These are phyloP conservation scores for Phyllostomus discolor DNA, from an alignment of 2,113 vertebrate genomes.

Conservation along the genomic window DNA sequence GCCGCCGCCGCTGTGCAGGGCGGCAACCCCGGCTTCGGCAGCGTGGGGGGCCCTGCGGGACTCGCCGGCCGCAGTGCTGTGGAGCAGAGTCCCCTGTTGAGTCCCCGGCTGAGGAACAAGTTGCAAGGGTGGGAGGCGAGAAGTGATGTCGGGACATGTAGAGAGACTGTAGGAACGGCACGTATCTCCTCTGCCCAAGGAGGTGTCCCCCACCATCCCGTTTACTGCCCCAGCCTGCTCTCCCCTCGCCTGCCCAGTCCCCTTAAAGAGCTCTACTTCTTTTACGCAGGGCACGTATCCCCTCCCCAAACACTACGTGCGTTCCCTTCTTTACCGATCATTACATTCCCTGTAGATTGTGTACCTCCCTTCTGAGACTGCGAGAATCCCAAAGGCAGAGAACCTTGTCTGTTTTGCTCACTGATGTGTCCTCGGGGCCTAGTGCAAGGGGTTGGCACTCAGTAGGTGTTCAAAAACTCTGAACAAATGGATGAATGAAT, in stretches of 20 bases:
- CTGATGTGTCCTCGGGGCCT: neutral
- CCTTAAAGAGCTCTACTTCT: neutral
- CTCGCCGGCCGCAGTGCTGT: neutral
- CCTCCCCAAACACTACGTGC: neutral
- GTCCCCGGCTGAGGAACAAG: neutral
- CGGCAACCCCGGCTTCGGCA: neutral
- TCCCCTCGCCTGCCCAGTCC: rapidly evolving
- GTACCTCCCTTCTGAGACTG: neutral
- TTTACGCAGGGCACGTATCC: neutral
- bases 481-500: neutral
- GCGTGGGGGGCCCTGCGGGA: too few relatives aligned
- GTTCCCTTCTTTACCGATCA: neutral
- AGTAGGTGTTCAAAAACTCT: neutral
- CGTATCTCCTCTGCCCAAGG: neutral
- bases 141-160: neutral
- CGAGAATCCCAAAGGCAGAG: neutral
- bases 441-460: neutral
- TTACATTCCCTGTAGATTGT: neutral
- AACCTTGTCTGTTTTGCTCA: neutral
- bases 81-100: neutral
- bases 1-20: rapidly evolving
- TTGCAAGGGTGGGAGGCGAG: neutral
- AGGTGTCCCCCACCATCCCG: rapidly evolving
- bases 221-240: neutral
- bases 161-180: neutral